phyloP scores from a whole-genome alignment of 2,113 vertebrate genomes.

The Myotis yumanensis region DNA sequence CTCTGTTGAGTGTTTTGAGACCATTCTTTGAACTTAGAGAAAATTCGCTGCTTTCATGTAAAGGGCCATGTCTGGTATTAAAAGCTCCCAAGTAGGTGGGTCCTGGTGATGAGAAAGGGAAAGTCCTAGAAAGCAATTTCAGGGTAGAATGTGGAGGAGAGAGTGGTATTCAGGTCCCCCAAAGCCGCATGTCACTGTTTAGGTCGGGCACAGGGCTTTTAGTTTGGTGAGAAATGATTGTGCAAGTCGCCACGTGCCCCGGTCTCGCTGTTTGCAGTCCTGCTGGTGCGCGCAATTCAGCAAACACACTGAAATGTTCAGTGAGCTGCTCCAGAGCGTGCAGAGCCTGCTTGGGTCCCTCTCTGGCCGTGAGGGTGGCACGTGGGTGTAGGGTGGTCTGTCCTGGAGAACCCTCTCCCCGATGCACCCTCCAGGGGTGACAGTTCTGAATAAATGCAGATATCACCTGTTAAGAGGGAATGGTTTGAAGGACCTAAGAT shows the following conservation, averaged over 20 bases:
- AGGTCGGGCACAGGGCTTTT: not conserved
- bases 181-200: fast-evolving
- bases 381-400: not conserved
- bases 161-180: not conserved
- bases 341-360: not conserved
- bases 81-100: not conserved
- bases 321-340: not conserved
- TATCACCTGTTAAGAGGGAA: not conserved
- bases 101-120: not conserved
- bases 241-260: not conserved
- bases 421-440: not conserved
- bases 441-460: not conserved
- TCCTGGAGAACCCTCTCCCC: fast-evolving
- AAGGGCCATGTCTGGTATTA: not conserved
- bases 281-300: not conserved
- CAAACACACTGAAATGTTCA: conserved; percentile 44
- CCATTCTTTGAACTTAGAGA: not conserved
- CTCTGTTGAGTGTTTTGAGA: conserved; percentile 57
- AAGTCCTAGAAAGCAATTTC: not conserved
- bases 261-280: not conserved
- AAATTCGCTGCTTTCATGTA: not conserved
- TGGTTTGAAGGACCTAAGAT: not conserved
- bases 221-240: not conserved
- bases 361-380: conserved; percentile 47
- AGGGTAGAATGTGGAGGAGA: not conserved